phyloP scores from a whole-genome alignment of 2,113 vertebrate species.

The Corythaeola cristata region DNA sequence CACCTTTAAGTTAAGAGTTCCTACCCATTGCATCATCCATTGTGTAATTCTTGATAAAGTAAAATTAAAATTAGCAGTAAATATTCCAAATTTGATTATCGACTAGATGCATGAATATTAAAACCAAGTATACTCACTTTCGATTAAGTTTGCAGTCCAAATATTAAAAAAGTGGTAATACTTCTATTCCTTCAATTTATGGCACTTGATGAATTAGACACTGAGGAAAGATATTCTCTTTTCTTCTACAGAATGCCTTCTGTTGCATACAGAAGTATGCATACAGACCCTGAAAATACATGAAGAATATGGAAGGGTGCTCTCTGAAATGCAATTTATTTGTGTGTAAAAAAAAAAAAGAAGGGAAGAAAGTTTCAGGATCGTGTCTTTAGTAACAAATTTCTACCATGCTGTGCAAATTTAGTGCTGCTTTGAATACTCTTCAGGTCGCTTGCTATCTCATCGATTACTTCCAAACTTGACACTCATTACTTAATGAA shows the following conservation, averaged over 20 bases:
- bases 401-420: not conserved
- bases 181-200: not conserved
- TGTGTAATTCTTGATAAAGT: not conserved
- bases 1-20: not conserved
- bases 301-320: not conserved
- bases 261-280: not conserved
- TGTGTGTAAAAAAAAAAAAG: not conserved
- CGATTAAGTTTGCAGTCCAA: not conserved
- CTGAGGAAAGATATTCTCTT: not conserved
- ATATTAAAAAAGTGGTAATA: not conserved
- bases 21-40: not conserved
- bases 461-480: not conserved
- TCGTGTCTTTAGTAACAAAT: not conserved
- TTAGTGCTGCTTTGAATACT: not conserved
- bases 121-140: not conserved
- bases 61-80: not conserved
- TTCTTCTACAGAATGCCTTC: not conserved
- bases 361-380: not conserved
- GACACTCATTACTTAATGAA: not conserved
- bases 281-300: not conserved
- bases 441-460: not conserved
- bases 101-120: not conserved
- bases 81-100: not conserved
- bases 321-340: not conserved
- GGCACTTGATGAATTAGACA: not conserved